Conservation (phyloP, 2,113 vertebrate genomes). For the Pandion haliaetus region DNA sequence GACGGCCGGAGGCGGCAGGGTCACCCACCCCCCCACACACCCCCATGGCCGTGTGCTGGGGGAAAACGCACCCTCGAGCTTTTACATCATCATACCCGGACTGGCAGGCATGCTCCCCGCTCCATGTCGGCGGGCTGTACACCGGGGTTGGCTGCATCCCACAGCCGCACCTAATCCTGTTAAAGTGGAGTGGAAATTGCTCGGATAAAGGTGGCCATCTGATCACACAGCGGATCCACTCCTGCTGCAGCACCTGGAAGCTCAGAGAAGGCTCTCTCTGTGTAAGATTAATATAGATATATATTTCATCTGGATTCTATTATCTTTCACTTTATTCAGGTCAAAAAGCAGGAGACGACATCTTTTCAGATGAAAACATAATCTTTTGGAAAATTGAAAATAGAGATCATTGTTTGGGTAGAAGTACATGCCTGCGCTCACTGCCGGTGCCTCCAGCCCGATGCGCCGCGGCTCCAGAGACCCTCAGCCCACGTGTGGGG, state of each 20-base stretch:
- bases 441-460: not conserved
- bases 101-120: not conserved
- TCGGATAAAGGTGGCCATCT: not conserved
- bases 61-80: not conserved
- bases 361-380: slow-evolving; percentile 48
- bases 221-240: not conserved
- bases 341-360: slow-evolving; percentile 68
- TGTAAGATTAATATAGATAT: slow-evolving; percentile 29
- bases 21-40: not conserved
- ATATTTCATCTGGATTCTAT: slow-evolving; percentile 61
- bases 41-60: rapidly evolving
- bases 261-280: not conserved
- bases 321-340: slow-evolving; percentile 58
- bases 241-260: not conserved
- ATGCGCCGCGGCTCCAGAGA: rapidly evolving
- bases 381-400: slow-evolving; percentile 71
- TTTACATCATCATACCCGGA: rapidly evolving
- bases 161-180: not conserved
- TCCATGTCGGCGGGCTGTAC: rapidly evolving
- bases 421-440: rapidly evolving
- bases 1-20: not conserved
- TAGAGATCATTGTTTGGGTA: slow-evolving; percentile 19
- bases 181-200: not conserved
- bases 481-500: rapidly evolving
- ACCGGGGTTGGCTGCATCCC: rapidly evolving